Conservation (phyloP, 2,113 vertebrate genomes). For the Ibidorhyncha struthersii region DNA sequence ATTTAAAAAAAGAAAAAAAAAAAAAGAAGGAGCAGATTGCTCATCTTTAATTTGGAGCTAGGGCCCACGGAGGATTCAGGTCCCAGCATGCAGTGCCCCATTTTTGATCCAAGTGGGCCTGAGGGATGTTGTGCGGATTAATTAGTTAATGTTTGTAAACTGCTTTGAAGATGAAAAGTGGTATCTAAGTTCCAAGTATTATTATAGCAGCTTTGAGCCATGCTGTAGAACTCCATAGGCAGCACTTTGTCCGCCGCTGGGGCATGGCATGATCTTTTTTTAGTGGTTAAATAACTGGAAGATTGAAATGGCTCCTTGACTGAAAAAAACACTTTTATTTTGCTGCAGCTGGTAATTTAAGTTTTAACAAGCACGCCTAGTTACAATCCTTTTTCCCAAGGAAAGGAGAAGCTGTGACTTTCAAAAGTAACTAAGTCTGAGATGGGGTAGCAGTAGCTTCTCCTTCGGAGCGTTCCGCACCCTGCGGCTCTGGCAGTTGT, state of each 20-base stretch:
- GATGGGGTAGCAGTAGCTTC: background rate
- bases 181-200: conserved; percentile 67
- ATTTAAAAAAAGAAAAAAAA: conserved; percentile 35
- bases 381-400: conserved; percentile 25
- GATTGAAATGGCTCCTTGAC: conserved; percentile 46
- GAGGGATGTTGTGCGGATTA: conserved; percentile 69
- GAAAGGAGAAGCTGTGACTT: conserved; percentile 11
- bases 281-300: conserved; percentile 60
- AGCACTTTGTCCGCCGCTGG: conserved; percentile 59
- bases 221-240: conserved; percentile 62
- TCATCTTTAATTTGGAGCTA: conserved; percentile 69
- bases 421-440: background rate
- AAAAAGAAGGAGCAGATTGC: conserved; percentile 21
- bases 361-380: conserved; percentile 30
- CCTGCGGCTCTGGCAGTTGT: background rate
- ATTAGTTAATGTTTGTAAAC: conserved; percentile 74
- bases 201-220: conserved; percentile 66
- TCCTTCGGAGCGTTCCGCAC: background rate
- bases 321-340: conserved; percentile 41
- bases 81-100: conserved; percentile 58
- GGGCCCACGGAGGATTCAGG: conserved; percentile 51
- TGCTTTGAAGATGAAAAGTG: conserved; percentile 74
- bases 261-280: conserved; percentile 51
- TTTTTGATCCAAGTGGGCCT: conserved; percentile 67
- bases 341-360: conserved; percentile 58